phyloP scores from a whole-genome alignment of 1,140 invertebrate genomes.

The Heliconius hewitsoni region DNA sequence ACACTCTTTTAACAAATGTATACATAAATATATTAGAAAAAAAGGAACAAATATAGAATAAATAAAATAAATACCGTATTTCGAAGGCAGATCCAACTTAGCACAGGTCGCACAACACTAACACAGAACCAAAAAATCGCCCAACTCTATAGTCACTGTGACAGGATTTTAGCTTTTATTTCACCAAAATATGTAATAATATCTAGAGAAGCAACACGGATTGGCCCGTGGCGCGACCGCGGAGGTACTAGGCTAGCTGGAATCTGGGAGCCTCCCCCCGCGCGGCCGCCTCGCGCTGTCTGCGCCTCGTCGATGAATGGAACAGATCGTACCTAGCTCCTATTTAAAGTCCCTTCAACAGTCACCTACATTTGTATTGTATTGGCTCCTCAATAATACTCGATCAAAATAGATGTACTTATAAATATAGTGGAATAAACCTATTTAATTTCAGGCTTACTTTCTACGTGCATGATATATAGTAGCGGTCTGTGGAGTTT shows the following conservation, averaged over 20 bases:
- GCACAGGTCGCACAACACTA: conserved; percentile 26
- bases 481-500: neutral
- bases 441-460: conserved; percentile 14
- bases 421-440: conserved; percentile 43
- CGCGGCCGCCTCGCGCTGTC: conserved; percentile 61
- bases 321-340: conserved; percentile 51
- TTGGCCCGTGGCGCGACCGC: conserved; percentile 44
- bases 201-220: conserved; percentile 8
- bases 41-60: neutral
- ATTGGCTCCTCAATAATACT: conserved; percentile 67
- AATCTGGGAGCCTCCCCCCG: conserved; percentile 50
- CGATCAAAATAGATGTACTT: conserved; percentile 69
- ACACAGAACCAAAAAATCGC: neutral
- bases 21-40: conserved; percentile 1
- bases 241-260: conserved; percentile 68
- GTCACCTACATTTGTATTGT: conserved; percentile 66
- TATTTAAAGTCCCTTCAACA: conserved; percentile 64
- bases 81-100: conserved; percentile 14
- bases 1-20: neutral
- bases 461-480: neutral
- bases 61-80: conserved; percentile 23
- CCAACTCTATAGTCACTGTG: neutral
- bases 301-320: conserved; percentile 74
- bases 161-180: neutral
- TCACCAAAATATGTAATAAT: neutral